These are phyloP conservation scores for Odontocolon sp. DNA, from an alignment of 2,888 invertebrate genomes.

Conservation along the genomic window DNA sequence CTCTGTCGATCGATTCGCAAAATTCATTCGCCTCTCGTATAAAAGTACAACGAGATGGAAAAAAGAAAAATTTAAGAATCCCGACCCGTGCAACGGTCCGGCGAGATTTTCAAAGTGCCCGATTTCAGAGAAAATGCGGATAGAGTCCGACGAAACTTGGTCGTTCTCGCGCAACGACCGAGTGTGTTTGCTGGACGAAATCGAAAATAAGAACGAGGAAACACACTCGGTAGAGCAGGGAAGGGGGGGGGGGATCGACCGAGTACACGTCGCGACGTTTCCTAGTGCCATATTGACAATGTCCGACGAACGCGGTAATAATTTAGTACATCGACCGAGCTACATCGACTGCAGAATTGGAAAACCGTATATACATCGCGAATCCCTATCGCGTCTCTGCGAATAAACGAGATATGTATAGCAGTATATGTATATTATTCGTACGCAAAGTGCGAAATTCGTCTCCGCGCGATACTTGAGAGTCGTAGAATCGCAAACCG, in stretches of 20 bases:
- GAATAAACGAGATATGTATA: conserved; percentile 14
- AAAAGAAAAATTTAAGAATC: too few relatives aligned
- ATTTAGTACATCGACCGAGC: conserved; percentile 64
- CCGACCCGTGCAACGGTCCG: too few relatives aligned
- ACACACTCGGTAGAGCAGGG: background rate
- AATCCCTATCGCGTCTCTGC: background rate
- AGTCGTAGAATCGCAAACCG: background rate
- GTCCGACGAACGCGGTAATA: conserved; percentile 67
- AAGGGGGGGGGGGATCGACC: conserved; percentile 6
- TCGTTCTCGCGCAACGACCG: background rate
- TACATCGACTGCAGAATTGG: background rate
- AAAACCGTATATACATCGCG: background rate
- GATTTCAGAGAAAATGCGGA: background rate
- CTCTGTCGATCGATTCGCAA: background rate
- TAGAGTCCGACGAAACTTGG: background rate
- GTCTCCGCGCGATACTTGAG: too few relatives aligned
- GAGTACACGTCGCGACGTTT: conserved; percentile 55
- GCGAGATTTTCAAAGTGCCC: too few relatives aligned
- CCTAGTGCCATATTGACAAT: conserved; percentile 70
- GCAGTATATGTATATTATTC: background rate
- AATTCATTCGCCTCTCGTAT: background rate
- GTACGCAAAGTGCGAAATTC: background rate
- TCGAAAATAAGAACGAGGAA: conserved; percentile 31
- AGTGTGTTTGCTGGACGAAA: conserved; percentile 45
- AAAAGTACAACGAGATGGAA: too few relatives aligned